Evolutionary conservation across 1,140 invertebrate genomes (phyloP).

Genomic region (Paraescarpia echinospica): DNA sequence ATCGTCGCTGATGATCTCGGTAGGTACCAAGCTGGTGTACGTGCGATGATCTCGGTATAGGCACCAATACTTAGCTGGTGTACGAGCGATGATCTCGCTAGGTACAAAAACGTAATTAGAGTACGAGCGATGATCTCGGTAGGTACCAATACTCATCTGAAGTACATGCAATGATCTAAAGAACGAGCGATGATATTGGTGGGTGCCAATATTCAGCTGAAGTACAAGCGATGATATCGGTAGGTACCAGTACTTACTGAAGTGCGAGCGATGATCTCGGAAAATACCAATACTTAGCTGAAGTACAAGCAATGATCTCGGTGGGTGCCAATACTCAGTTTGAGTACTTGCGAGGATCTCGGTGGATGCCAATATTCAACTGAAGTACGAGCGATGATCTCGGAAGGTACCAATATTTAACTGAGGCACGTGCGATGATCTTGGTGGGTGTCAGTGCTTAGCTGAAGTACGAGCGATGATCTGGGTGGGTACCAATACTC

Average conservation of each 20-base stretch:
- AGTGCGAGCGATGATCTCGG: background rate
- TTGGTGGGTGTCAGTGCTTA: background rate
- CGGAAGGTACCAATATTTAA: background rate
- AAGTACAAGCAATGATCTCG: too few relatives aligned
- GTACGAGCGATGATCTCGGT: too few relatives aligned
- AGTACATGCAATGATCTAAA: background rate
- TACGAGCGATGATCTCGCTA: too few relatives aligned
- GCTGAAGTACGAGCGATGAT: background rate
- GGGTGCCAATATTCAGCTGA: background rate
- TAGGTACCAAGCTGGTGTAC: background rate
- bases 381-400: background rate
- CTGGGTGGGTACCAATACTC: background rate
- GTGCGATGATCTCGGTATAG: background rate
- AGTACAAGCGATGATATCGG: background rate
- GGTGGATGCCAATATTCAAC: background rate
- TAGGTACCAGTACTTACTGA: background rate
- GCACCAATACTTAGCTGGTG: background rate
- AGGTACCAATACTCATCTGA: too few relatives aligned
- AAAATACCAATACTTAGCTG: too few relatives aligned
- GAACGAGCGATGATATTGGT: background rate
- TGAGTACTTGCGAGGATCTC: background rate
- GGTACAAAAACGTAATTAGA: too few relatives aligned
- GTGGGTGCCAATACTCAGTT: background rate
- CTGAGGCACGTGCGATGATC: background rate
- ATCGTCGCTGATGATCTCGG: conserved; percentile 10